Conservation (phyloP, 2,113 vertebrate genomes). For the Vicugna pacos region DNA sequence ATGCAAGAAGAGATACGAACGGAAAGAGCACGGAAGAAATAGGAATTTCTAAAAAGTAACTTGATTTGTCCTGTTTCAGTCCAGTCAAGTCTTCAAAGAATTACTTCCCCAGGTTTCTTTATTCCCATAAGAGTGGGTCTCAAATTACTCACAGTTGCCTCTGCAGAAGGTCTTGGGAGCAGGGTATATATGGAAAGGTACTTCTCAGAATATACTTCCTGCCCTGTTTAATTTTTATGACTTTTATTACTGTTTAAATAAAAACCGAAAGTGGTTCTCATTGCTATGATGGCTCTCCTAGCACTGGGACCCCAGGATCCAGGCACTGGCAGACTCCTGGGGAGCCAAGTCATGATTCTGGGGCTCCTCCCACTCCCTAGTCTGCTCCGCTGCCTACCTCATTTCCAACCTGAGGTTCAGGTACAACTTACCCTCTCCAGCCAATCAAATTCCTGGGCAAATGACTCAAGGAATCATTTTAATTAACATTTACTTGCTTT, state of each 20-base stretch:
- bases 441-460: not conserved
- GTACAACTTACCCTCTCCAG: not conserved
- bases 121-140: not conserved
- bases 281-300: not conserved
- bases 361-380: not conserved
- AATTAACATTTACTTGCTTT: not conserved
- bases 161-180: not conserved
- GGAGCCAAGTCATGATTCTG: not conserved
- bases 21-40: not conserved
- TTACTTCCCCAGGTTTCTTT: not conserved
- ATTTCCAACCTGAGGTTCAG: not conserved
- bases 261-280: not conserved
- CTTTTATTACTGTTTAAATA: not conserved
- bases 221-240: not conserved
- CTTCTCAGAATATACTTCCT: not conserved
- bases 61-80: not conserved
- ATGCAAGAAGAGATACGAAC: not conserved
- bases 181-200: not conserved
- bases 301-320: not conserved
- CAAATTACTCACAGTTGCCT: not conserved
- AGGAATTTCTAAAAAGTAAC: not conserved
- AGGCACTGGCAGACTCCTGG: not conserved
- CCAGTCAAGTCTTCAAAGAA: conserved; percentile 11
- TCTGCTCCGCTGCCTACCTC: not conserved
- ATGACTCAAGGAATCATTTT: not conserved